Evolutionary conservation across 2,888 invertebrate genomes (phyloP), one percentile per base, ranked within the genome.

Genomic region (Microdon myrmicae): DNA sequence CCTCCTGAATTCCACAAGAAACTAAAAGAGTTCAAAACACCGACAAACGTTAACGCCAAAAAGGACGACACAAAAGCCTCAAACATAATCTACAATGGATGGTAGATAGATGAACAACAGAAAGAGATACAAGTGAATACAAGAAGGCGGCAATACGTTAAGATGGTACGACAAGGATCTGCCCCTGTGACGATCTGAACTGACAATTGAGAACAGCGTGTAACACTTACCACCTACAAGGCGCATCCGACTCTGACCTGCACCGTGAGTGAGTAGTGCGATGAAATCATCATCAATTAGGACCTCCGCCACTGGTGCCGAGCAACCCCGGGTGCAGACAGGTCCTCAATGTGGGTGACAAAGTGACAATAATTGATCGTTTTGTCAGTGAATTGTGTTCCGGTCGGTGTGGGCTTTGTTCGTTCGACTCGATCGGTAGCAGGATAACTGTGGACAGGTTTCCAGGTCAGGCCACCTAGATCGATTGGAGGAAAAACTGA

Each of bases 351-450:
- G 67, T 59, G 55, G 67, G 67, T 61, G 70, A 70, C 70, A 68
- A 70, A 66, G 61, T 70, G 70, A 69, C 69, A 70, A 70, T 69
- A 66, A 66, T 66, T 59, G 66, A 66, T 66, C 66, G 64, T 67
- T 67, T 70, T 69, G 66, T 64, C 49, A n/a, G n/a, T 53, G 55
- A 48, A 44, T 54, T 67, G 56, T 69, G 59, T 68, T 55, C 53
- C 60, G 66, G 64, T 66, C 44, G 59, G 14, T 34, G 25, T 23
- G 26, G 29, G 16, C n/a, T n/a, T n/a, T 22, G 26, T 19, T 39
- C 56, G 44, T 55, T 55, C 26, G 35, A 26, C 23, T 23, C 25
- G 32, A 47, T 31, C 48, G 41, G 39, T 8, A 32, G 13, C 16
- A 14, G 9, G 34, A 23, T 35, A 19, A 51, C 41, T 43, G 37